Evolutionary conservation across 64 coral and sea anemone species (phyloP).

Genomic region (Pocillopora verrucosa): DNA sequence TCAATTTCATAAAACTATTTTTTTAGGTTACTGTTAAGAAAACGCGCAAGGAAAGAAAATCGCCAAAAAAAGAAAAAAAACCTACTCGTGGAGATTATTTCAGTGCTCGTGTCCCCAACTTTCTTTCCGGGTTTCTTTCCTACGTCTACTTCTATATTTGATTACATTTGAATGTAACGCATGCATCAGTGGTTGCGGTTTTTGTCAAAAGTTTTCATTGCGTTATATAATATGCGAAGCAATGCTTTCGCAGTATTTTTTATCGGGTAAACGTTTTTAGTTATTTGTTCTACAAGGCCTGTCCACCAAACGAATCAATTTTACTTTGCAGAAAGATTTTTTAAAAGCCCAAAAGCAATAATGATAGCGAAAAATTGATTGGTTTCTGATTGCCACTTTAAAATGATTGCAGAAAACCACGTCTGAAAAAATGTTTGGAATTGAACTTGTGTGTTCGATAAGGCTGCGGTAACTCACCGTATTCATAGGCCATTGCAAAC

Average conservation of each 20-base stretch:
- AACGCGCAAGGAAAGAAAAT: not conserved
- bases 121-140: slow-evolving; percentile 12
- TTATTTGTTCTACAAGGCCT: not conserved
- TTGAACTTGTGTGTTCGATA: no score
- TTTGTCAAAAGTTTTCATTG: not conserved
- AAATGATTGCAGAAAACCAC: not conserved
- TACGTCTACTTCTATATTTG: not conserved
- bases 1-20: not conserved
- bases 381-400: not conserved
- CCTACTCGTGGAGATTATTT: no score
- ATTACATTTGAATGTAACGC: not conserved
- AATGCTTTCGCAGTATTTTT: not conserved
- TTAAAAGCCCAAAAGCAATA: not conserved
- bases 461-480: no score
- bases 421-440: no score
- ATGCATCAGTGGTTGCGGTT: not conserved
- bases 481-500: no score
- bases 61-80: not conserved
- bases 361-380: not conserved
- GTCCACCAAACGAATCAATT: not conserved
- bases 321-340: not conserved
- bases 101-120: not conserved
- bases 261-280: not conserved
- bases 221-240: not conserved
- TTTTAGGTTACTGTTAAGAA: not conserved